Evolutionary conservation across 2,797 vertebrate species (phyloP).

Genomic region (Avahi laniger): DNA sequence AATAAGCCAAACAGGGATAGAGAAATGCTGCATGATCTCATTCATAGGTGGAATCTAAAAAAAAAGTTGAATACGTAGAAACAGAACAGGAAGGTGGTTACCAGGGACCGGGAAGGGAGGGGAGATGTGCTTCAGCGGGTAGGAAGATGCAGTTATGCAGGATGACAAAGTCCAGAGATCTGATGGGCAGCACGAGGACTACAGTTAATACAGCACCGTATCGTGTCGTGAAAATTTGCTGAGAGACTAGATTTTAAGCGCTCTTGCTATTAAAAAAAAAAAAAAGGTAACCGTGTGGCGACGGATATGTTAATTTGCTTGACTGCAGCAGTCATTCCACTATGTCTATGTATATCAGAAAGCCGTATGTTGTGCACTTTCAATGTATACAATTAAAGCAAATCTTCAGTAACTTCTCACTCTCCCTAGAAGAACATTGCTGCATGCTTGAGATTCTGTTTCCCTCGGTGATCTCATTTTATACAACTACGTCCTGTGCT

Average conservation of each 20-base stretch:
- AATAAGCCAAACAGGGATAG: not conserved
- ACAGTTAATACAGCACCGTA: not conserved
- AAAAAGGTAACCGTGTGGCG: too few relatives aligned
- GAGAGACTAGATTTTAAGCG: not conserved
- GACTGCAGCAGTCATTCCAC: not conserved
- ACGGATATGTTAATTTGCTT: not conserved
- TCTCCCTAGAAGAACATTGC: not conserved
- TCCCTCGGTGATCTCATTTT: too few relatives aligned
- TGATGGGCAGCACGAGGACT: fast-evolving
- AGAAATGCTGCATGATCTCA: not conserved
- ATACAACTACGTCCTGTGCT: not conserved
- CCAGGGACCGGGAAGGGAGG: fast-evolving
- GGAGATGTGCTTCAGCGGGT: not conserved
- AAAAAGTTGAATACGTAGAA: not conserved
- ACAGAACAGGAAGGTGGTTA: not conserved
- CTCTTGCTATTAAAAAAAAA: not conserved
- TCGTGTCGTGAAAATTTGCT: not conserved
- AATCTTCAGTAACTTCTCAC: too few relatives aligned
- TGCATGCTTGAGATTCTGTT: not conserved
- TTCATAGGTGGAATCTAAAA: not conserved
- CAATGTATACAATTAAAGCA: not conserved
- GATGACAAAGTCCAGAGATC: too few relatives aligned
- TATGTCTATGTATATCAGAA: not conserved
- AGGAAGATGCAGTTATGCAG: not conserved
- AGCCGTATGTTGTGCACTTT: not conserved